Conservation (phyloP, 1,140 invertebrate genomes). For the Penaeus indicus region DNA sequence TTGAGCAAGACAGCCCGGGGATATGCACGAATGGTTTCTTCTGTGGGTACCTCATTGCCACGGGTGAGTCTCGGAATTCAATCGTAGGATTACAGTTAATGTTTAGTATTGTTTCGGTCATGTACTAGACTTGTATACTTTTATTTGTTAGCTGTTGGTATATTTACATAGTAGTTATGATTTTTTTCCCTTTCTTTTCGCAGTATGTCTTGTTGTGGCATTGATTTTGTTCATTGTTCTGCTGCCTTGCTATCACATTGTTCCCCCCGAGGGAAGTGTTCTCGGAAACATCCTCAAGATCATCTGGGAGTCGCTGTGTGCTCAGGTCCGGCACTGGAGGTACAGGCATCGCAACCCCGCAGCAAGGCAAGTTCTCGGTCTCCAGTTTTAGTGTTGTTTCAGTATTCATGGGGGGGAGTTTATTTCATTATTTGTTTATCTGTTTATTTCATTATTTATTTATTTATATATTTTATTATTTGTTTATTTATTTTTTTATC, state of each 20-base stretch:
- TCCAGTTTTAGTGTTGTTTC: not conserved
- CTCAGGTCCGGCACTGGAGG: slow-evolving; percentile 62
- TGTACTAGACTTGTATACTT: not conserved
- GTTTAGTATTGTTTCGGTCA: not conserved
- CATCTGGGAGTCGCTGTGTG: slow-evolving; percentile 69
- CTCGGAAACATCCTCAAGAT: slow-evolving; percentile 72
- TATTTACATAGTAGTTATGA: too few relatives aligned
- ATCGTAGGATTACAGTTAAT: not conserved
- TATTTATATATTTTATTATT: not conserved
- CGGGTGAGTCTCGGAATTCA: slow-evolving; percentile 43
- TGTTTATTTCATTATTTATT: not conserved
- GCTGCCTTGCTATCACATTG: slow-evolving; percentile 69
- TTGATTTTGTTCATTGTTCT: slow-evolving; percentile 68
- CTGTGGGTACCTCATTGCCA: slow-evolving; percentile 71
- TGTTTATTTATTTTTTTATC: not conserved
- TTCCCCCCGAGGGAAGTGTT: slow-evolving; percentile 70
- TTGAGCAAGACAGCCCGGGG: slow-evolving; percentile 71
- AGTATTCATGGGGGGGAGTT: not conserved
- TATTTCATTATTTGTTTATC: not conserved
- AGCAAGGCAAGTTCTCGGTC: not conserved
- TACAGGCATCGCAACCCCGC: slow-evolving; percentile 45
- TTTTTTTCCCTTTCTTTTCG: not conserved
- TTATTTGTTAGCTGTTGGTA: not conserved
- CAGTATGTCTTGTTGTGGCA: slow-evolving; percentile 68
- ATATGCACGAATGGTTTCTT: slow-evolving; percentile 70